Evolutionary conservation across 1,140 invertebrate genomes (phyloP).

Genomic region (Temnothorax curvispinosus): DNA sequence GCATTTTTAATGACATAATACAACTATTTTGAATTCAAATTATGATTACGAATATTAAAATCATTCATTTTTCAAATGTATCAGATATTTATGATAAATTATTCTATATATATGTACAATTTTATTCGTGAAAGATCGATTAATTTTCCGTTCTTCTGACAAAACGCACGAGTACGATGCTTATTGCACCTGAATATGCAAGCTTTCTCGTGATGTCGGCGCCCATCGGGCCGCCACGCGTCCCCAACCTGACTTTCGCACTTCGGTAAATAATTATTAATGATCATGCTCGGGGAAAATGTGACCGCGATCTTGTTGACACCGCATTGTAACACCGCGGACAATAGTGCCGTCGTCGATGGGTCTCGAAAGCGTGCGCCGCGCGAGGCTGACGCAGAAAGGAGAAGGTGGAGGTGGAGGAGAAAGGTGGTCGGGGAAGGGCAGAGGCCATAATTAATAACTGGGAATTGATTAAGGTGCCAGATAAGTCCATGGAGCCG

Average conservation of each 20-base stretch:
- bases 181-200: neutral
- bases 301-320: slow-evolving; percentile 81
- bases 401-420: slow-evolving; percentile 47
- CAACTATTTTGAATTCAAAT: neutral
- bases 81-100: neutral
- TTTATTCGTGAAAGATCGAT: neutral
- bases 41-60: neutral
- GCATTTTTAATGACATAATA: neutral
- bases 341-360: slow-evolving; percentile 78
- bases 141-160: neutral
- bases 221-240: slow-evolving; percentile 1
- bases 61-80: neutral
- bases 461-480: slow-evolving; percentile 85
- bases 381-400: slow-evolving; percentile 49
- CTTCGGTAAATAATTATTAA: slow-evolving; percentile 83
- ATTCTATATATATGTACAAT: neutral
- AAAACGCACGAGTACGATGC: neutral
- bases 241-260: slow-evolving; percentile 32
- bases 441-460: slow-evolving; percentile 83
- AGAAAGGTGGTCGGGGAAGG: slow-evolving; percentile 55
- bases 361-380: slow-evolving; percentile 64
- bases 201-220: neutral
- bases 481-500: slow-evolving; percentile 81
- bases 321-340: slow-evolving; percentile 80
- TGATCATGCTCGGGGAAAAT: slow-evolving; percentile 76